Conservation (phyloP, 2,797 vertebrate species). For the Parauchenoglanis ngamensis region DNA sequence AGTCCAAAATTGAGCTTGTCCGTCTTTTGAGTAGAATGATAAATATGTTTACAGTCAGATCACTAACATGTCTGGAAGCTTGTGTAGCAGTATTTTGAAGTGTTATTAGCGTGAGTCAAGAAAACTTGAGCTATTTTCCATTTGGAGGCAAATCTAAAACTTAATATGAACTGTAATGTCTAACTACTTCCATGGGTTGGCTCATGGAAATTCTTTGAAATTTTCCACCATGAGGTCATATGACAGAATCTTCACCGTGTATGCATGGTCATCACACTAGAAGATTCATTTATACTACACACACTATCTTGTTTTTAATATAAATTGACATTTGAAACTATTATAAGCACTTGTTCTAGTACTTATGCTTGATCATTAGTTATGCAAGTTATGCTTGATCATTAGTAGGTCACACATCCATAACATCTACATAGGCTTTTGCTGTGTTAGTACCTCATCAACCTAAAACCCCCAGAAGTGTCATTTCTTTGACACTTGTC, state of each 20-base stretch:
- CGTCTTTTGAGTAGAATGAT: neutral
- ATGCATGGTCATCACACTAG: neutral
- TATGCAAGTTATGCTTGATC: neutral
- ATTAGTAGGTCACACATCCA: neutral
- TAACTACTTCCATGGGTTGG: neutral
- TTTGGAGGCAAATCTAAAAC: neutral
- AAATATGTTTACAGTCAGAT: neutral
- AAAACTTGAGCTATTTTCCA: neutral
- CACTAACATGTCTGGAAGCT: neutral
- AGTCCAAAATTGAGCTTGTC: neutral
- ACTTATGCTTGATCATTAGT: neutral
- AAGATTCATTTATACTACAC: neutral
- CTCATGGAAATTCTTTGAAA: neutral
- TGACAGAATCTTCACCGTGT: neutral
- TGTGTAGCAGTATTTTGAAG: neutral
- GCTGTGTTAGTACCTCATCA: neutral
- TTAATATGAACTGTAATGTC: neutral
- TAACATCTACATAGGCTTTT: neutral
- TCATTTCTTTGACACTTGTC: neutral
- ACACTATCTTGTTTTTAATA: neutral
- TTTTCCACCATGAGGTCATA: neutral
- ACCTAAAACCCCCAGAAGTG: neutral
- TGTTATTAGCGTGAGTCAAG: neutral
- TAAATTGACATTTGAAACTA: neutral
- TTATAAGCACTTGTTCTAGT: neutral